phyloP scores from a whole-genome alignment of 30 jellyfish, hydroid and myxozoan species.

The Phacellophora camtschatica region DNA sequence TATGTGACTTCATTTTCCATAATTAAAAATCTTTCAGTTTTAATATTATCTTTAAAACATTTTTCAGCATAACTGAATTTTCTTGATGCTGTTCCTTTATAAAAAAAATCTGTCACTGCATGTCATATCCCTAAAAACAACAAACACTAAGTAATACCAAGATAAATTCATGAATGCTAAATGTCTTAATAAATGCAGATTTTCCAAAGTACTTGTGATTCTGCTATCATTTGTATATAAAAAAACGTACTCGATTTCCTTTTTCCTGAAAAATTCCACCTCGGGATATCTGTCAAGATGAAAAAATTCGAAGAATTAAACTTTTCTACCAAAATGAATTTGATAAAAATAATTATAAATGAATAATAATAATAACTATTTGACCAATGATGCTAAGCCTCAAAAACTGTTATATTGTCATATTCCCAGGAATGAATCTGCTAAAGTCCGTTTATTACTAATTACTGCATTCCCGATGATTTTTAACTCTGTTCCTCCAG shows the following conservation, averaged over 20 bases:
- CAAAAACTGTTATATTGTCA: not conserved
- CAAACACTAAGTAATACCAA: not conserved
- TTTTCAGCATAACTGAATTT: no score
- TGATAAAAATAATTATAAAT: no score
- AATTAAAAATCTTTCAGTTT: no score
- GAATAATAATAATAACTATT: no score
- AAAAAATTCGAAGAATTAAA: not conserved
- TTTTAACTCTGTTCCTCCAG: constrained; percentile 6
- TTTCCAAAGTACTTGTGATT: not conserved
- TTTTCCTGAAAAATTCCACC: constrained; percentile 75
- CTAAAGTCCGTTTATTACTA: not conserved
- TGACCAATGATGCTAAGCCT: not conserved
- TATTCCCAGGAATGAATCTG: not conserved
- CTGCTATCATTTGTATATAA: no score
- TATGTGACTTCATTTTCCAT: no score
- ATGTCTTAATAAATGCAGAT: not conserved
- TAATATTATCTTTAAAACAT: no score
- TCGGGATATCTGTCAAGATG: constrained; percentile 72
- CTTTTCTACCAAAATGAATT: no score
- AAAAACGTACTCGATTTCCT: constrained; percentile 66
- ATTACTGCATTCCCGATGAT: not conserved
- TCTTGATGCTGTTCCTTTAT: no score
- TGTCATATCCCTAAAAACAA: no score
- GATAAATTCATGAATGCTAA: not conserved
- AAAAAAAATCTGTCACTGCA: no score